A percentile compares a stretch with the other conserved stretches of the same genome.
Conservation (phyloP, 2,797 vertebrate species). For the Tympanoctomys barrerae region DNA sequence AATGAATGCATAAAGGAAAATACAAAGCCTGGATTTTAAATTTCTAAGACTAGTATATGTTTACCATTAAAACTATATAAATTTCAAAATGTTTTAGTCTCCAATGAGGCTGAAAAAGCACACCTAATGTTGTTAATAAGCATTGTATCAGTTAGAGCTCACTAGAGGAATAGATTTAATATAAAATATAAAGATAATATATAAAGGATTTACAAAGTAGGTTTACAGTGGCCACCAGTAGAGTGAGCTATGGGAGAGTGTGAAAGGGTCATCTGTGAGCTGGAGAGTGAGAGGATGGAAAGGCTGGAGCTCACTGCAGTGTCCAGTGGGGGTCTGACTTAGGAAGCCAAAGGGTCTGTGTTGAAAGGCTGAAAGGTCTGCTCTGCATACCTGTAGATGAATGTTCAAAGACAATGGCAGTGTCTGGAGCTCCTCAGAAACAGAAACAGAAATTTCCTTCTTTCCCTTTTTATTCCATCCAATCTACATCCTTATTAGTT, state of each 20-base stretch:
- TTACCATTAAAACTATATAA: neutral
- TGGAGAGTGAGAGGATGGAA: neutral
- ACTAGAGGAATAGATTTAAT: too few relatives aligned
- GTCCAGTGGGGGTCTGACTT: too few relatives aligned
- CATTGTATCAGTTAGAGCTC: neutral
- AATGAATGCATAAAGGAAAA: neutral
- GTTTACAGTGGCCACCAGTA: neutral
- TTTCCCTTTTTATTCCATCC: neutral
- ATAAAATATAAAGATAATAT: too few relatives aligned
- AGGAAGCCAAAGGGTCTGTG: too few relatives aligned
- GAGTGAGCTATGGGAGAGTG: neutral
- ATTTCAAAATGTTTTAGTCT: neutral
- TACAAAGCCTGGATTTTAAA: neutral
- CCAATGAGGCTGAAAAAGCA: neutral
- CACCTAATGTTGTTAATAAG: neutral
- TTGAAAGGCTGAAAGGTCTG: too few relatives aligned
- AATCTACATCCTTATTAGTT: too few relatives aligned
- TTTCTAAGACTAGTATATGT: neutral
- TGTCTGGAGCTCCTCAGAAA: neutral
- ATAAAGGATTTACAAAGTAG: too few relatives aligned
- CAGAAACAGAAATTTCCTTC: neutral
- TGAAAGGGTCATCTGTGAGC: neutral
- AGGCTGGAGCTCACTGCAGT: too few relatives aligned
- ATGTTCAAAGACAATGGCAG: neutral
- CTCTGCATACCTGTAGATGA: neutral